Evolutionary conservation across 2,113 vertebrate genomes (phyloP).

Genomic region (Crypturellus undulatus): DNA sequence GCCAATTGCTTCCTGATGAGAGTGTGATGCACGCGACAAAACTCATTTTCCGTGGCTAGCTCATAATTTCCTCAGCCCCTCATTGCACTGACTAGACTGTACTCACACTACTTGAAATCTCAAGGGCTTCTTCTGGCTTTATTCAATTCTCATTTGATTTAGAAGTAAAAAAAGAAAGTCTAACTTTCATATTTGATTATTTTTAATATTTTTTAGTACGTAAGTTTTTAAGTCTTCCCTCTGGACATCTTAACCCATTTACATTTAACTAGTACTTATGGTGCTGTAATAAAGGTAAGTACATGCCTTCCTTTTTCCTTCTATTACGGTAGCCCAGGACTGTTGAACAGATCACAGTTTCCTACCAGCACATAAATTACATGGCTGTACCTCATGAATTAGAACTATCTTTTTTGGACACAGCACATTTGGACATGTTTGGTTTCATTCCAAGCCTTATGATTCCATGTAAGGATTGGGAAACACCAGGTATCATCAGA

Average conservation of each 20-base stretch:
- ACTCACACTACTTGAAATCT: neutral
- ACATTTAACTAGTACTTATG: neutral
- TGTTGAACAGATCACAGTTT: neutral
- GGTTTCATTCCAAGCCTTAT: neutral
- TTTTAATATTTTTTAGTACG: neutral
- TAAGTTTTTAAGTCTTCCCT: neutral
- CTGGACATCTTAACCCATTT: neutral
- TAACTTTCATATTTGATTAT: neutral
- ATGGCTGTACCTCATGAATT: neutral
- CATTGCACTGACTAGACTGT: constrained; percentile 7
- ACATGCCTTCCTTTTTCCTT: neutral
- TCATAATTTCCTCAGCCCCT: constrained; percentile 30
- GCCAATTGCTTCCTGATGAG: neutral
- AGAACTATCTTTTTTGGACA: neutral
- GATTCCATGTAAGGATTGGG: neutral
- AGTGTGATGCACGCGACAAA: constrained; percentile 51
- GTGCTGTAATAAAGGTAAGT: neutral
- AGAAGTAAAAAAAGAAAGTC: neutral
- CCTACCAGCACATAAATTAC: neutral
- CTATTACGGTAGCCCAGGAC: neutral
- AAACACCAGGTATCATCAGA: neutral
- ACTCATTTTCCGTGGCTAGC: constrained; percentile 34
- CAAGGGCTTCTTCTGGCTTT: neutral
- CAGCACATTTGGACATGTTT: neutral
- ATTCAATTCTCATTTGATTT: neutral